Base-by-base conservation (phyloP, 2,113 vertebrate genomes). In the Erythrolamprus reginae region DNA sequence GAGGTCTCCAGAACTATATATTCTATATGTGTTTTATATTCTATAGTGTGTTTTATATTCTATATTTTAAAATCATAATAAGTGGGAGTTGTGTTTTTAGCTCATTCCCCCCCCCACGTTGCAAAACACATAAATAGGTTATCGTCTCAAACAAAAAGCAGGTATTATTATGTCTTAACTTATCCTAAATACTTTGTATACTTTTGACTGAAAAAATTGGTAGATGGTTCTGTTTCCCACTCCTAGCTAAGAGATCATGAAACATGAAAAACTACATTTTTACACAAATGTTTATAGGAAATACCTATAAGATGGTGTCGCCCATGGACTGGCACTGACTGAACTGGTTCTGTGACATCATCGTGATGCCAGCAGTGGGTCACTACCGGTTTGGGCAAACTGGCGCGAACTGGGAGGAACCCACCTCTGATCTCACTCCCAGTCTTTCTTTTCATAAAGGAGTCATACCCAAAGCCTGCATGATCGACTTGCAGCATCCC, bases 41-140 rank as follows among this genome's bases (percentile, higher is more conserved):
- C n/a, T n/a, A n/a, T n/a, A n/a, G n/a, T n/a, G n/a, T n/a, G n/a
- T n/a, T n/a, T n/a, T n/a, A n/a, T n/a, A n/a, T n/a, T n/a, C n/a
- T n/a, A n/a, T n/a, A n/a, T n/a, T n/a, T n/a, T n/a, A n/a, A n/a
- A n/a, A n/a, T 6, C 1, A 5, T 70, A 33, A 33, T 33, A 33
- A 33, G 13, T 17, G 13, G n/a, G n/a, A 70, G 3, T 70, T 70
- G n/a, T 70, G 13, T 21, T 95, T 95, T 94, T 85, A 55, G 82
- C 56, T 42, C 0, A 0, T 82, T 87, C 45, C 45, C n/a, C 38
- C 38, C 82, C 93, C 90, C 0, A 48, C 65, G 88, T 92, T 24
- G 82, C 92, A 89, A 52, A 94, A 92, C 93, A 95, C 89, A 3
- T 0, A 24, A 88, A 12, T 45, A 50, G 90, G 89, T 91, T 86